Percentiles rank a stretch among this genome's conserved stretches.
Evolutionary conservation across 1,140 invertebrate species (phyloP).

Genomic region (Physella acuta): DNA sequence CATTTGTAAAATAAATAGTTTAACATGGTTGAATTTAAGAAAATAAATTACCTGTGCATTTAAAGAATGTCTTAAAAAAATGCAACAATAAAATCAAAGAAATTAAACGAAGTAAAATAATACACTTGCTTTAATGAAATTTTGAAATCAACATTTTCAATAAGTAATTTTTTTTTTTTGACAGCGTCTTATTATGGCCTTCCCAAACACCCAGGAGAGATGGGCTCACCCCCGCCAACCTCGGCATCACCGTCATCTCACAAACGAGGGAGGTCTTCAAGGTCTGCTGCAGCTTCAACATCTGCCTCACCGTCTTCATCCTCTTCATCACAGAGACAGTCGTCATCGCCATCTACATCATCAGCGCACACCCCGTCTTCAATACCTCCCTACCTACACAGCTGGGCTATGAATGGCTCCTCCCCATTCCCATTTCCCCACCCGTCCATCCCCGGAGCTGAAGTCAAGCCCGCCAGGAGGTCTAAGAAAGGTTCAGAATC

Average conservation of each 20-base stretch:
- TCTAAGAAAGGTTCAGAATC: not conserved
- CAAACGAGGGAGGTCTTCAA: not conserved
- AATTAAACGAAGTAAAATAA: too few relatives aligned
- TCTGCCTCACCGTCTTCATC: not conserved
- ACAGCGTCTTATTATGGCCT: constrained; percentile 26
- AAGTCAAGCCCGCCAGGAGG: too few relatives aligned
- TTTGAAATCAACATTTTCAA: too few relatives aligned
- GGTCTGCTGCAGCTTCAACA: constrained; percentile 1
- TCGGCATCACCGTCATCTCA: not conserved
- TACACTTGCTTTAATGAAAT: too few relatives aligned
- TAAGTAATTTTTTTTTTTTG: not conserved
- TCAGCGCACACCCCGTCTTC: not conserved
- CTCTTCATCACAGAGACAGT: not conserved
- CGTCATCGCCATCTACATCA: constrained; percentile 8
- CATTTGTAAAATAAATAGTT: too few relatives aligned
- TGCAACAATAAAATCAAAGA: too few relatives aligned
- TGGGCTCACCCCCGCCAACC: constrained; percentile 3
- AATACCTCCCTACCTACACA: constrained; percentile 12
- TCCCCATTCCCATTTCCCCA: too few relatives aligned
- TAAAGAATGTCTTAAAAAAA: too few relatives aligned
- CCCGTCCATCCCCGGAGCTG: too few relatives aligned
- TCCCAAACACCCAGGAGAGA: constrained; percentile 7
- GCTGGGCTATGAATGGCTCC: constrained; percentile 17
- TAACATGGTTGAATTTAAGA: too few relatives aligned
- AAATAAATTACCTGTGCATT: too few relatives aligned